phyloP scores from a whole-genome alignment of 1,140 invertebrate genomes.

The Radopholus similis region DNA sequence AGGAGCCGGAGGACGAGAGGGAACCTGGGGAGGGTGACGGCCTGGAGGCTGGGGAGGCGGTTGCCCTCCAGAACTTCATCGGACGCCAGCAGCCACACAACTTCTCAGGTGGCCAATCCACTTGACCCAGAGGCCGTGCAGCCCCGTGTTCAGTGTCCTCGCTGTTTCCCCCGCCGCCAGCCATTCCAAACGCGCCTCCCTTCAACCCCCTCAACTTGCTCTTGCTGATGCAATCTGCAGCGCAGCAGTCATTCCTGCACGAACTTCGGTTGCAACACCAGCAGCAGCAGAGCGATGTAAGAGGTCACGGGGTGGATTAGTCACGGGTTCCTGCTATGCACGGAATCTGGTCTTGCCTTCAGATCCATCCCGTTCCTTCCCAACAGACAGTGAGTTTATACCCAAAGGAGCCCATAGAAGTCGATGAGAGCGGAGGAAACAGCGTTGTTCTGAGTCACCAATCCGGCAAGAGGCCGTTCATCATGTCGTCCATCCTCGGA shows the following conservation, averaged over 20 bases:
- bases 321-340: too few relatives aligned
- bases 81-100: not conserved
- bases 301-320: too few relatives aligned
- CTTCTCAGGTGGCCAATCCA: not conserved
- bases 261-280: not conserved
- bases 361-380: too few relatives aligned
- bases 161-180: not conserved
- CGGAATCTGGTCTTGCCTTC: too few relatives aligned
- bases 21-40: conserved; percentile 1
- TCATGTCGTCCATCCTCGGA: too few relatives aligned
- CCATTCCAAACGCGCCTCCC: conserved; percentile 1
- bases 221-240: conserved; percentile 16
- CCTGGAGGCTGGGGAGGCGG: not conserved
- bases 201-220: conserved; percentile 32
- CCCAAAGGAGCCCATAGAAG: not conserved
- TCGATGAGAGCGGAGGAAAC: not conserved
- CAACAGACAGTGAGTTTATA: too few relatives aligned
- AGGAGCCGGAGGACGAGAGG: too few relatives aligned
- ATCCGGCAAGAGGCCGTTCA: too few relatives aligned
- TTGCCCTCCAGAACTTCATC: not conserved
- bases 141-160: not conserved
- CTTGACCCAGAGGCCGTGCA: not conserved
- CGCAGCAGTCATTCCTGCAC: conserved; percentile 8
- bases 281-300: not conserved
- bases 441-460: not conserved